phyloP scores from a whole-genome alignment of 1,140 invertebrate species.

The Saccostrea glomerata region DNA sequence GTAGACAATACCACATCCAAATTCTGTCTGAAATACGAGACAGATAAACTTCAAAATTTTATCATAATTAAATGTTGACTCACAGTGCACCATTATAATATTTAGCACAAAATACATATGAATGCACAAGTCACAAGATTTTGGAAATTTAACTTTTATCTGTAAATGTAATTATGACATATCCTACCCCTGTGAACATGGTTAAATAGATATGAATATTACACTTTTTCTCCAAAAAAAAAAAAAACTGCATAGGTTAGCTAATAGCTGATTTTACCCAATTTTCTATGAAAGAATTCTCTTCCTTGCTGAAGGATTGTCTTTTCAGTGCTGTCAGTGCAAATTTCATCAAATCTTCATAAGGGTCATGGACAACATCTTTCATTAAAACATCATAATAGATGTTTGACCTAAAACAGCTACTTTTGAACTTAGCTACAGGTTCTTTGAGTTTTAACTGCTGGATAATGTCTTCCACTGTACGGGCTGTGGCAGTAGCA shows the following conservation, averaged over 20 bases:
- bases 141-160: too few species aligned
- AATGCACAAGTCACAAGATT: too few species aligned
- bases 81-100: too few species aligned
- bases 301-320: constrained; percentile 53
- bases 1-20: constrained; percentile 86
- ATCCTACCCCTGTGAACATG: too few species aligned
- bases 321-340: constrained; percentile 77
- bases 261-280: constrained; percentile 65
- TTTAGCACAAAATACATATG: too few species aligned
- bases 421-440: constrained; percentile 82
- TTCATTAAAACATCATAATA: constrained; percentile 89
- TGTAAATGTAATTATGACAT: too few species aligned
- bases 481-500: constrained; percentile 88
- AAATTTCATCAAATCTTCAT: constrained; percentile 87
- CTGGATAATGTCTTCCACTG: constrained; percentile 82
- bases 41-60: not conserved
- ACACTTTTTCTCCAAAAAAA: too few species aligned
- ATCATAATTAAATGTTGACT: too few species aligned
- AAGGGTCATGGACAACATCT: constrained; percentile 88
- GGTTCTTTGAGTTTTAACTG: constrained; percentile 82
- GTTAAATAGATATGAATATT: too few species aligned
- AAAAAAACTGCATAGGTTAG: not conserved
- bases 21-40: constrained; percentile 58
- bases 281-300: constrained; percentile 50
- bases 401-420: constrained; percentile 85